phyloP scores from a whole-genome alignment of 2,797 vertebrate genomes.

The Pygocentrus nattereri region DNA sequence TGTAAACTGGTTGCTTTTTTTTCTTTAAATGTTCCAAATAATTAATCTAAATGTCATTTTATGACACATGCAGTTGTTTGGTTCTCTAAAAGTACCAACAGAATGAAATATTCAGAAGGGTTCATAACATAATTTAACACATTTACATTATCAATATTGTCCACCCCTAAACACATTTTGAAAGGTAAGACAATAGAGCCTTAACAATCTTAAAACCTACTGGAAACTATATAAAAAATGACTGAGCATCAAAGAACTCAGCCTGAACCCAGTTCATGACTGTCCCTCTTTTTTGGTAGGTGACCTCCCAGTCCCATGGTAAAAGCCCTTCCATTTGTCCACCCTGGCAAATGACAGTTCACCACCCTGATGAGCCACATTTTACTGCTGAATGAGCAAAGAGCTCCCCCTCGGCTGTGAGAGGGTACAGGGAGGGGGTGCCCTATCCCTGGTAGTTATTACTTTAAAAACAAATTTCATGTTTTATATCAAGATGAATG shows the following conservation, averaged over 20 bases:
- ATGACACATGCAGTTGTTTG: too few relatives aligned
- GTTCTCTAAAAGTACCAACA: too few relatives aligned
- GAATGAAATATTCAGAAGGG: too few relatives aligned
- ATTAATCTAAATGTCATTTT: too few relatives aligned
- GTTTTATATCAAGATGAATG: conserved; percentile 11
- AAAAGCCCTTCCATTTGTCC: conserved; percentile 21
- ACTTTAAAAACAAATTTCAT: conserved; percentile 17
- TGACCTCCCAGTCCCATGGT: conserved; percentile 17
- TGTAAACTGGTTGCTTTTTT: too few relatives aligned
- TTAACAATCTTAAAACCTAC: not conserved
- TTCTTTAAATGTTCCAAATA: too few relatives aligned
- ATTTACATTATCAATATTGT: not conserved
- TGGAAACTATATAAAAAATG: not conserved
- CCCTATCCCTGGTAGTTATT: not conserved
- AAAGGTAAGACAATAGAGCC: not conserved
- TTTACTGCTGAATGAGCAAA: conserved; percentile 26
- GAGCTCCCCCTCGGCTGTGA: conserved; percentile 25
- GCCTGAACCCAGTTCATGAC: conserved; percentile 1
- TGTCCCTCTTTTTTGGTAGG: not conserved
- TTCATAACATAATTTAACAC: too few relatives aligned
- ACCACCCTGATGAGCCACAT: conserved; percentile 17
- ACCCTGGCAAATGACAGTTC: conserved; percentile 14
- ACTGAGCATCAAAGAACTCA: not conserved
- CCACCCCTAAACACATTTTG: not conserved
- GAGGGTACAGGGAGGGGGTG: not conserved